A percentile compares a stretch with the other conserved stretches of the same genome.
Evolutionary conservation across 2,113 vertebrate species (phyloP).

Genomic region (Puffinus mauretanicus): DNA sequence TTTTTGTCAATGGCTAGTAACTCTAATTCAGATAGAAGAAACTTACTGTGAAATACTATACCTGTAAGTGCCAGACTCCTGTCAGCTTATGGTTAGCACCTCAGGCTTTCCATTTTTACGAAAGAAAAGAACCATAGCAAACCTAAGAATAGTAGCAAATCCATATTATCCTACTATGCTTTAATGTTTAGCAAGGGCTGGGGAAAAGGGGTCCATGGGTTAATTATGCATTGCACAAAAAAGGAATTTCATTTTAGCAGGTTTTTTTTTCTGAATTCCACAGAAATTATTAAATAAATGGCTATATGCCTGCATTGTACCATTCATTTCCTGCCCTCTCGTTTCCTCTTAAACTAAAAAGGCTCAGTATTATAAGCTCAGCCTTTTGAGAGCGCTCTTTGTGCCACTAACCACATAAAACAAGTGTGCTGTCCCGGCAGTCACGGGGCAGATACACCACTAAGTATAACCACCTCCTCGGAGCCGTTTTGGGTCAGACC

Average conservation of each 20-base stretch:
- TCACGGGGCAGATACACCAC: neutral
- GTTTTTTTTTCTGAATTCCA: neutral
- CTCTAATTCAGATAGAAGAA: neutral
- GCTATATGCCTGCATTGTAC: neutral
- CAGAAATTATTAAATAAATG: neutral
- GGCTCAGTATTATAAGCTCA: neutral
- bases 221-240: conserved; percentile 11
- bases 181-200: neutral
- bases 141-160: neutral
- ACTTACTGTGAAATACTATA: neutral
- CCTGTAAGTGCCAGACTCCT: neutral
- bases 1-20: neutral
- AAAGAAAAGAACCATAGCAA: conserved; percentile 1
- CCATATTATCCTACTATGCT: neutral
- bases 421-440: neutral
- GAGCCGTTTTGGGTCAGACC: neutral
- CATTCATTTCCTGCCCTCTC: neutral
- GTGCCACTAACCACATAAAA: neutral
- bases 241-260: neutral
- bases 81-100: neutral
- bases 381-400: neutral
- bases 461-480: accelerated
- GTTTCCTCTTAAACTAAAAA: neutral
- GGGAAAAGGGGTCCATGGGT: neutral
- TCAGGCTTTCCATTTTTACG: neutral